A percentile compares a stretch with the other conserved stretches of the same genome.
Evolutionary conservation across 2,888 invertebrate genomes (phyloP).

Genomic region (Aricia artaxerxes): DNA sequence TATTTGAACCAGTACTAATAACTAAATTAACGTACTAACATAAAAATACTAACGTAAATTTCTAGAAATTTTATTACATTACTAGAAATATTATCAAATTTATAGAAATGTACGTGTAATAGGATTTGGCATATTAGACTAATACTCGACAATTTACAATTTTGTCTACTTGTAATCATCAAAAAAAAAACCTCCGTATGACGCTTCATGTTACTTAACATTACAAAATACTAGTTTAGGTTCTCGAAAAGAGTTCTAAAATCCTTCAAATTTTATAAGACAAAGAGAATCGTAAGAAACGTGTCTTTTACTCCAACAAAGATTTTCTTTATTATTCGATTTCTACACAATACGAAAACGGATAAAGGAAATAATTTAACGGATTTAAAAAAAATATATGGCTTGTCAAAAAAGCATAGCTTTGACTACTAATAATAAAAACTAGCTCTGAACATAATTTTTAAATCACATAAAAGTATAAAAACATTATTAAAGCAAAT

Average conservation of each 20-base stretch:
- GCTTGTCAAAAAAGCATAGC: not conserved
- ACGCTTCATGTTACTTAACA: not conserved
- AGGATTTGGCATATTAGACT: no score
- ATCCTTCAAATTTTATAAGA: not conserved
- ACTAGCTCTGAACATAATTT: not conserved
- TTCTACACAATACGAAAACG: slow-evolving; percentile 9
- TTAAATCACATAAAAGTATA: not conserved
- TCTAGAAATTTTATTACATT: no score
- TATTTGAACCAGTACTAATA: no score
- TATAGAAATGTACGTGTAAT: no score
- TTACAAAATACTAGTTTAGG: not conserved
- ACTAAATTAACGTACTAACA: no score
- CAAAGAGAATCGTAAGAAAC: slow-evolving; percentile 19
- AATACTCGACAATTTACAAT: no score
- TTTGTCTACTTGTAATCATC: no score
- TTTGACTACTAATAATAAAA: not conserved
- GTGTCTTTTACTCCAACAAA: slow-evolving; percentile 23
- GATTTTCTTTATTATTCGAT: slow-evolving; percentile 19
- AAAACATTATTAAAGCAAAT: no score
- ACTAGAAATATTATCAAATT: no score
- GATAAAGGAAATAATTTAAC: slow-evolving; percentile 18
- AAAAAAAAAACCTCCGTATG: no score
- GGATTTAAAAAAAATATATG: slow-evolving; percentile 35
- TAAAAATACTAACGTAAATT: no score
- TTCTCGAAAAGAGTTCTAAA: not conserved